Evolutionary conservation across 2,113 vertebrate genomes (phyloP), one percentile per base, ranked within the genome.

Genomic region (Merops nubicus): DNA sequence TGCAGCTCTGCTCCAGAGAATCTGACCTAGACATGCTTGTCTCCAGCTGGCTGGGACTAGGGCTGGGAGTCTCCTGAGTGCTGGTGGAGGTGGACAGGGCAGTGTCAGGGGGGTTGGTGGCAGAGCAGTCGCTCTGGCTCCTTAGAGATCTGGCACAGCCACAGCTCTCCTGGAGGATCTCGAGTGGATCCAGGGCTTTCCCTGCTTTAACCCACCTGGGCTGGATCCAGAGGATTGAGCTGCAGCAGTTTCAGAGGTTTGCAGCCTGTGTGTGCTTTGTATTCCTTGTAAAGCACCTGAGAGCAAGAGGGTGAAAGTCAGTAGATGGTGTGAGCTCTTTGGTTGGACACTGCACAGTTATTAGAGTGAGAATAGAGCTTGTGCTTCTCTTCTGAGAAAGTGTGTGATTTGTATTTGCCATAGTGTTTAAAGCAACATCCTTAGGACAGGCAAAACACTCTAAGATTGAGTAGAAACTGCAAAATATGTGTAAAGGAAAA

Each of bases 171-270:
- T 3, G 38, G 33, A 12, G 2, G 36, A 5, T 9, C 43, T 22
- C 19, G 0, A 31, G 25, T 16, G 72, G 47, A n/a, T n/a, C n/a
- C n/a, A n/a, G n/a, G n/a, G n/a, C n/a, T n/a, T 43, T 43, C 15
- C 42, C 42, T 11, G 65, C 23, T 6, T n/a, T 4, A 6, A 5
- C 1, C 8, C 29, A 1, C 18, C 59, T 1, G 51, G 45, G 42
- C 42, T 15, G 42, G 12, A 10, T 19, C 43, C 23, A 1, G 7
- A 21, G 70, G 69, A 18, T 9, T 0, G 7, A 3, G 54, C 4
- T 10, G 18, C 12, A 10, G 1, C 21, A 0, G 63, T 8, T 76
- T 15, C 6, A 9, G 34, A 12, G 42, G 33, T 7, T 64, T 28
- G 48, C 48, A 69, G 69, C 57, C 29, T 3, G 2, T 1, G 1